These are phyloP conservation scores for Poeciliopsis retropinna DNA, from an alignment of 2,113 vertebrate species.

Conservation along the genomic window DNA sequence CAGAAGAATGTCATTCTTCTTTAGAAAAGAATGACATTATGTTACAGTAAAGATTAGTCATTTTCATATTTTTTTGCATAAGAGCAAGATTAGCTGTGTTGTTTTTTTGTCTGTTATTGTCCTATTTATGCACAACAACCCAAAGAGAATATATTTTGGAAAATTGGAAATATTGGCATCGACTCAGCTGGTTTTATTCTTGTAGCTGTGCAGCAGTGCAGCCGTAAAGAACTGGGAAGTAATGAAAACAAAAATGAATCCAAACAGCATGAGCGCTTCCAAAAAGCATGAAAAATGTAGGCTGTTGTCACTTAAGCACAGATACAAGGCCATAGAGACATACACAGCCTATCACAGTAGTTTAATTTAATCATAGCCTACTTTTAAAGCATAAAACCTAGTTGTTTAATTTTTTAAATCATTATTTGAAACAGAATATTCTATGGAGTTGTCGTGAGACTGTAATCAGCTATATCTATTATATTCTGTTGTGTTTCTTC, in stretches of 20 bases:
- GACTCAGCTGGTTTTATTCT: slow-evolving; percentile 47
- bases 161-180: slow-evolving; percentile 32
- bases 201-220: slow-evolving; percentile 22
- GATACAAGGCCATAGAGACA: background rate
- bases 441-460: background rate
- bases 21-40: too few species aligned
- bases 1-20: too few species aligned
- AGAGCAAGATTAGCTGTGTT: too few species aligned
- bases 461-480: background rate
- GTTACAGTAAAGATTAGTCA: too few species aligned
- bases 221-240: slow-evolving; percentile 29
- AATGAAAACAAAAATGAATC: slow-evolving; percentile 36
- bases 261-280: background rate
- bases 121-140: too few species aligned
- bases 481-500: background rate
- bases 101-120: too few species aligned
- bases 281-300: background rate
- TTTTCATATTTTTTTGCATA: too few species aligned
- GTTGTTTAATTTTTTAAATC: background rate
- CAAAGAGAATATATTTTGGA: background rate
- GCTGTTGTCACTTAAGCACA: background rate
- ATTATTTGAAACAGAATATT: background rate
- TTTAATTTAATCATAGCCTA: background rate
- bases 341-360: background rate
- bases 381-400: background rate